Evolutionary conservation across 2,888 invertebrate species (phyloP).

Genomic region (Lissocephala sabroskyi): DNA sequence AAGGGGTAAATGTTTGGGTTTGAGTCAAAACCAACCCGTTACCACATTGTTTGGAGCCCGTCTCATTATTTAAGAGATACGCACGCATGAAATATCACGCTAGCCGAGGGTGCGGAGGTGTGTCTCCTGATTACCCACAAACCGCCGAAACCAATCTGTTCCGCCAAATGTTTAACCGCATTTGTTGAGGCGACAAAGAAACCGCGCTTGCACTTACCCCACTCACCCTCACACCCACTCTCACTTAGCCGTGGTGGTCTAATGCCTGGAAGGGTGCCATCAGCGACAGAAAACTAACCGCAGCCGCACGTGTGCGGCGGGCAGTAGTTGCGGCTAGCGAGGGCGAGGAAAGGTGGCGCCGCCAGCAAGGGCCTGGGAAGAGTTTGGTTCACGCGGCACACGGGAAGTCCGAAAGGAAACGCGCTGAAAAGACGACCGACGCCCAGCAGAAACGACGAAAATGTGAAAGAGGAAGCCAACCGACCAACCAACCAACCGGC

Average conservation of each 20-base stretch:
- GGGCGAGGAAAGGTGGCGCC: not conserved
- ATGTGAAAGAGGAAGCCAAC: no score
- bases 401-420: constrained; percentile 20
- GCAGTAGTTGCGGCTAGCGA: not conserved
- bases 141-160: constrained; percentile 42
- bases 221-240: constrained; percentile 14
- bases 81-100: no score
- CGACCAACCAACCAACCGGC: constrained; percentile 27
- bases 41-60: no score
- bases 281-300: constrained; percentile 43
- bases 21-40: no score
- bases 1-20: no score
- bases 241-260: constrained; percentile 4
- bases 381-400: constrained; percentile 44
- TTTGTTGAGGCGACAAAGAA: constrained; percentile 50
- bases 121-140: constrained; percentile 7
- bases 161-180: constrained; percentile 43
- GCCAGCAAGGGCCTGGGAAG: constrained; percentile 10
- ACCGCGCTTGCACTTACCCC: constrained; percentile 32
- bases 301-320: constrained; percentile 43
- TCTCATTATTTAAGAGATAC: no score
- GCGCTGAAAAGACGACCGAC: constrained; percentile 36
- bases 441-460: constrained; percentile 20
- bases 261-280: constrained; percentile 7
- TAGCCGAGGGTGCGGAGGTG: no score